Evolutionary conservation across 2,888 invertebrate genomes (phyloP).

Genomic region (Ophioninae sp.): DNA sequence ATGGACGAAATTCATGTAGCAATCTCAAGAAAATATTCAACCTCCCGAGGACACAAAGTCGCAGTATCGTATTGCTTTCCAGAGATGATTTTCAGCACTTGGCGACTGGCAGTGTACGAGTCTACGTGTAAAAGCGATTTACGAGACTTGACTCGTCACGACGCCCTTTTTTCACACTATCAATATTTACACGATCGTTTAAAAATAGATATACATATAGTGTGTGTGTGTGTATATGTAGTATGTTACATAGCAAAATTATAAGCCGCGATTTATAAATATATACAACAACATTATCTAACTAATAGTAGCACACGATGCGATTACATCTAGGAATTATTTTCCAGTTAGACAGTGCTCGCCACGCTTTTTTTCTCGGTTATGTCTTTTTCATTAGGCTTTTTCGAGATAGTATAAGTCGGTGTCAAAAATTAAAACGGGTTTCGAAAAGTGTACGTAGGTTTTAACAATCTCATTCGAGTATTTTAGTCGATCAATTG

Average conservation of each 20-base stretch:
- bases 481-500: background rate
- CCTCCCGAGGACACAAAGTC: conserved; percentile 38
- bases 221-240: conserved; percentile 70
- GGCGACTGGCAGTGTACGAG: conserved; percentile 32
- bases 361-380: background rate
- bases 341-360: conserved; percentile 36
- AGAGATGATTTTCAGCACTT: background rate
- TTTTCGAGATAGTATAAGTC: conserved; percentile 28
- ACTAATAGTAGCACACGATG: conserved; percentile 66
- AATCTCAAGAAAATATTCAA: conserved; percentile 41
- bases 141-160: conserved; percentile 17
- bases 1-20: conserved; percentile 76
- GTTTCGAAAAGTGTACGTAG: background rate
- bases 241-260: conserved; percentile 74
- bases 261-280: conserved; percentile 70
- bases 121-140: conserved; percentile 14
- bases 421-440: background rate
- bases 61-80: conserved; percentile 11
- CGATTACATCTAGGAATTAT: conserved; percentile 59
- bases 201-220: conserved; percentile 65
- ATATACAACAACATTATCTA: conserved; percentile 67
- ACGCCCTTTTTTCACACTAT: conserved; percentile 32
- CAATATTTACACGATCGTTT: conserved; percentile 73
- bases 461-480: background rate
- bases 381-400: conserved; percentile 30